phyloP scores from a whole-genome alignment of 1,140 invertebrate species.

The Apocrypta bakeri region DNA sequence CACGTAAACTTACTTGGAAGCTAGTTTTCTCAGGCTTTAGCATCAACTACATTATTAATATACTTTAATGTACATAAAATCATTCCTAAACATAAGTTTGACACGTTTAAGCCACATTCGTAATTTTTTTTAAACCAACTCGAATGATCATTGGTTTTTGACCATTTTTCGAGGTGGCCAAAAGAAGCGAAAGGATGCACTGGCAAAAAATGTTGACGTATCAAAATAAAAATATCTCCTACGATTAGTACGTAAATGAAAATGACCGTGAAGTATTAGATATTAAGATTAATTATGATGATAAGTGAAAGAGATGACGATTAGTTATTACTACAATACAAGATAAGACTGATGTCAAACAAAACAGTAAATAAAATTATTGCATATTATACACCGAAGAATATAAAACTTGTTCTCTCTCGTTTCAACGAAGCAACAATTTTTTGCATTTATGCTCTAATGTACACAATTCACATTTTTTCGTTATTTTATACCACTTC shows the following conservation, averaged over 20 bases:
- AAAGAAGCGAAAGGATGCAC: not conserved
- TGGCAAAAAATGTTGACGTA: not conserved
- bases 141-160: not conserved
- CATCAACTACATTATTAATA: not conserved
- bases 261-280: slow-evolving; percentile 48
- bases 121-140: not conserved
- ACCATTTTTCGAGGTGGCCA: not conserved
- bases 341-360: slow-evolving; percentile 68
- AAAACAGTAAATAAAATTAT: slow-evolving; percentile 35
- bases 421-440: not conserved
- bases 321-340: slow-evolving; percentile 65
- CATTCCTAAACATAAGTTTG: not conserved
- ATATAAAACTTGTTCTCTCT: not conserved
- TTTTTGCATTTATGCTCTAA: not conserved
- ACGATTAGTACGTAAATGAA: slow-evolving; percentile 22
- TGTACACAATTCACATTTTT: not conserved
- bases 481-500: not conserved
- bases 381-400: not conserved
- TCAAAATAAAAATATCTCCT: slow-evolving; percentile 40
- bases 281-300: slow-evolving; percentile 33
- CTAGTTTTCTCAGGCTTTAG: slow-evolving; percentile 17
- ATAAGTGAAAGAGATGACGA: slow-evolving; percentile 13
- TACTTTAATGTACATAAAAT: slow-evolving; percentile 35
- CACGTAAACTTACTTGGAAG: not conserved
- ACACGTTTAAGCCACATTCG: not conserved